Evolutionary conservation across 2,797 vertebrate genomes (phyloP).

Genomic region (Molossus molossus): DNA sequence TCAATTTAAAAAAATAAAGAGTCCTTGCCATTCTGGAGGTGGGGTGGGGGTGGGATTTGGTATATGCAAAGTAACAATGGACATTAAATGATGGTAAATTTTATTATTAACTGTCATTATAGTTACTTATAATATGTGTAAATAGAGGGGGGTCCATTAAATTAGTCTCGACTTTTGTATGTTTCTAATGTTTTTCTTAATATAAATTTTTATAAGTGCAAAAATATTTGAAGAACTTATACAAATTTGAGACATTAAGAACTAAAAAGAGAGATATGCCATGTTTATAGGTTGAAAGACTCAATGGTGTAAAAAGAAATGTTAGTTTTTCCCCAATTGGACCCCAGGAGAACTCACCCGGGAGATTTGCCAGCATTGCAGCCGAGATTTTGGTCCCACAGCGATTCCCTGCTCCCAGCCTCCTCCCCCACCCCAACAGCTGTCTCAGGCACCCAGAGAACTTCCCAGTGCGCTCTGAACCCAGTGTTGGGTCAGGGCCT

Average conservation of each 20-base stretch:
- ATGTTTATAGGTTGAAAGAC: background rate
- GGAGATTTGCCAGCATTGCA: background rate
- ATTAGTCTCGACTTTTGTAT: background rate
- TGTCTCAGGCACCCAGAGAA: background rate
- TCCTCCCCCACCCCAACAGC: no score
- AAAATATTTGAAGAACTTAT: background rate
- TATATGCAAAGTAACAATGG: background rate
- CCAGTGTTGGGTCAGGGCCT: background rate
- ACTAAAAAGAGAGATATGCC: background rate
- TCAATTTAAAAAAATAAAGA: background rate
- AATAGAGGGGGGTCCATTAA: background rate
- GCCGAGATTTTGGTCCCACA: background rate
- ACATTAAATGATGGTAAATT: background rate
- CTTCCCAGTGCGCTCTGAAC: background rate
- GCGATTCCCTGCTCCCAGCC: background rate
- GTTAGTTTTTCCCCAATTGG: background rate
- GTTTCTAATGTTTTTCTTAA: slow-evolving; percentile 24
- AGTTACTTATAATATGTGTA: background rate
- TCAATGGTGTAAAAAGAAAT: background rate
- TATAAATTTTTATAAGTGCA: background rate
- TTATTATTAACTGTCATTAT: background rate
- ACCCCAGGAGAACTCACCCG: background rate
- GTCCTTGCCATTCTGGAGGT: background rate
- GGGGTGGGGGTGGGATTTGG: background rate
- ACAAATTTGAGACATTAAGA: background rate